phyloP scores from a whole-genome alignment of 2,888 invertebrate species.

The Euzophera pinguis region DNA sequence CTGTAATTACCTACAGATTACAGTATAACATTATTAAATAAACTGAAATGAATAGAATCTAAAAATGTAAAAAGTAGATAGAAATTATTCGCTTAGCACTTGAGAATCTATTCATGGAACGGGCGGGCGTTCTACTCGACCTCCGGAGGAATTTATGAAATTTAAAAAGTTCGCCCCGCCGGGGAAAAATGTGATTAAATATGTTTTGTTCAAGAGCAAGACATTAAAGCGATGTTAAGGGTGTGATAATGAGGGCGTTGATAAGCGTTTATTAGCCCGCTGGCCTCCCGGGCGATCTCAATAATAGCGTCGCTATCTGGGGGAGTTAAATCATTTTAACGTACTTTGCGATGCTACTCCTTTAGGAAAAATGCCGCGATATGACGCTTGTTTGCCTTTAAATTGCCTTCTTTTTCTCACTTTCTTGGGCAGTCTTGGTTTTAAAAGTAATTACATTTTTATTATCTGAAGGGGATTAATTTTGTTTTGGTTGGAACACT shows the following conservation, averaged over 20 bases:
- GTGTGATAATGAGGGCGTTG: constrained; percentile 80
- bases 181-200: constrained; percentile 79
- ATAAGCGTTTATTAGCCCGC: constrained; percentile 79
- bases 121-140: background rate
- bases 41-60: too few species aligned
- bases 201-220: constrained; percentile 81
- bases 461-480: constrained; percentile 11
- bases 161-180: constrained; percentile 67
- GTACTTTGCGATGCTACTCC: constrained; percentile 62
- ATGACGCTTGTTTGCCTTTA: constrained; percentile 57
- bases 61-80: background rate
- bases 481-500: background rate
- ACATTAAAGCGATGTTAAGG: constrained; percentile 81
- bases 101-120: background rate
- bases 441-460: constrained; percentile 39
- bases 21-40: too few species aligned
- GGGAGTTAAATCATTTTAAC: constrained; percentile 79
- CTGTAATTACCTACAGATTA: background rate
- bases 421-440: constrained; percentile 28
- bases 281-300: constrained; percentile 57
- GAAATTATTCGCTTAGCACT: constrained; percentile 16
- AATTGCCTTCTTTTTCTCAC: constrained; percentile 43
- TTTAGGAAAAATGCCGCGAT: constrained; percentile 62
- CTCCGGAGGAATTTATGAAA: constrained; percentile 57
- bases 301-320: constrained; percentile 64